Base-by-base conservation (phyloP, 2,113 vertebrate species). In the Telmatochromis sp. region DNA sequence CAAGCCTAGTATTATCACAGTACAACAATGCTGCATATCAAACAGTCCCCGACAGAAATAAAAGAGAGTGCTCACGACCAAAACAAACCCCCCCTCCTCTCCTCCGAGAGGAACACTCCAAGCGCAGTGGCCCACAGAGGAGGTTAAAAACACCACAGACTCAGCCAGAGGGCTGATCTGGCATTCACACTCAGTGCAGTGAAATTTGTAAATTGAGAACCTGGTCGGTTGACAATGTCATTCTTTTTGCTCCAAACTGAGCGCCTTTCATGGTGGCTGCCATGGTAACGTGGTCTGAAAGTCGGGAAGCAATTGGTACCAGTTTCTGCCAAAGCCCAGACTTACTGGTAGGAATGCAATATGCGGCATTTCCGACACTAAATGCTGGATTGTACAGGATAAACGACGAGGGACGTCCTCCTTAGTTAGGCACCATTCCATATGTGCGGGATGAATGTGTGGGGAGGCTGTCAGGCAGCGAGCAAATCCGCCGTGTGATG, bases 281-380 rank as follows among this genome's bases (percentile, higher is more conserved):
- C 96, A 97, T 97, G 96, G 96, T 94, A 97, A 97, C 96, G 4
- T 95, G 94, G 92, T 89, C 93, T 96, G 95, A 96, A 95, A 96
- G 95, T 96, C 95, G 60, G 90, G 87, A 95, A 90, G 95, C 94
- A 95, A 96, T 95, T 88, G 95, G 96, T 97, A 96, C 95, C 96
- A 96, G 94, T 96, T 97, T 95, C 91, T 96, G 94, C 94, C 95
- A 94, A 96, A 95, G 91, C 93, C 94, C 93, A 86, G 91, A 91
- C 90, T 94, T 94, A 95, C 95, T 94, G 93, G 92, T 93, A 92
- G 90, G 86, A 93, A 93, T 91, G 93, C 84, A 93, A 96, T 94
- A 95, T 94, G 95, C 95, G 90, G 89, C 85, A 19, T 85, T 87
- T 89, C 87, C 68, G 90, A 91, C 90, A 87, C 87, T 91, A 88